Evolutionary conservation across 2,113 vertebrate genomes (phyloP).

Genomic region (Aldabrachelys gigantea): DNA sequence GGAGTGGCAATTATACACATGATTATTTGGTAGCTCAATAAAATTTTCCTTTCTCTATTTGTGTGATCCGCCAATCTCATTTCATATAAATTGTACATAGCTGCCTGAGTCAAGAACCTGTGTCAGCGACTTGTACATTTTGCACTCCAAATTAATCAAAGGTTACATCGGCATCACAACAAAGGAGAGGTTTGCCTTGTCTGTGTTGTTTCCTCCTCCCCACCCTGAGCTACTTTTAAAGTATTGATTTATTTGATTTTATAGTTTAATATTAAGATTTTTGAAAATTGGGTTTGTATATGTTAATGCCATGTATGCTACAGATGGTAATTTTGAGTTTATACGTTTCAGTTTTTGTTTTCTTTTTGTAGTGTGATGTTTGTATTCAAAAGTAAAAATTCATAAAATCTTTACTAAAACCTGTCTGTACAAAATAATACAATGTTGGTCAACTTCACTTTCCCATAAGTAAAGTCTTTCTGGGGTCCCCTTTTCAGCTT

Average conservation of each 20-base stretch:
- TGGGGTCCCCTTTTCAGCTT: background rate
- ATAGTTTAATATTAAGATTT: background rate
- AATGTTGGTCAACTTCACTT: background rate
- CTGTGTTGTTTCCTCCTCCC: too few species aligned
- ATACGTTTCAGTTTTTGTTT: rapidly evolving
- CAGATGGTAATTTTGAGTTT: background rate
- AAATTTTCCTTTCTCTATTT: too few species aligned
- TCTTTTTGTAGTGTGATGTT: background rate
- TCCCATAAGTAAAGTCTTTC: background rate
- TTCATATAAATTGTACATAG: too few species aligned
- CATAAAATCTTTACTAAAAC: background rate
- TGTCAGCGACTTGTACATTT: too few species aligned
- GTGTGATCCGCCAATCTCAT: too few species aligned
- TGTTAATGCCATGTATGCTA: background rate
- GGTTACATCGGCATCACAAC: too few species aligned
- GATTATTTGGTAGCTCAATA: too few species aligned
- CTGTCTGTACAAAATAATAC: background rate
- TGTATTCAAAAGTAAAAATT: background rate
- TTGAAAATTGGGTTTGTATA: background rate
- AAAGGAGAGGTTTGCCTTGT: background rate
- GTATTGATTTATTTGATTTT: background rate
- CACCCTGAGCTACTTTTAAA: background rate
- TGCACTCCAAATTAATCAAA: too few species aligned
- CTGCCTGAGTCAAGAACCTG: too few species aligned
- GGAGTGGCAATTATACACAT: too few species aligned